Evolutionary conservation across 2,888 invertebrate species (phyloP).

Genomic region (Tanaodytes sp.): DNA sequence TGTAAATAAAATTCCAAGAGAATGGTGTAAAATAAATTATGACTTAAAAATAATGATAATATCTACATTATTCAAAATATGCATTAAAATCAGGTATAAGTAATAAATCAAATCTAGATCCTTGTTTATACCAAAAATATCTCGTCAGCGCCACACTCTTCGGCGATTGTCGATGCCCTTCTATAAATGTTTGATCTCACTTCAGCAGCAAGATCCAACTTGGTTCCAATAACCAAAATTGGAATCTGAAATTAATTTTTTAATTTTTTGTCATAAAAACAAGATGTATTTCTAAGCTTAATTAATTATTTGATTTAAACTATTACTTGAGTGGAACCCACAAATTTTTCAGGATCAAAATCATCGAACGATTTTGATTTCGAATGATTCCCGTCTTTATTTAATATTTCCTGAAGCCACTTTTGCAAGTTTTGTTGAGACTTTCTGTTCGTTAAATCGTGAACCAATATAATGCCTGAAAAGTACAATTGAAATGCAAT

Average conservation of each 20-base stretch:
- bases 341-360: slow-evolving; percentile 89
- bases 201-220: slow-evolving; percentile 88
- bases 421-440: slow-evolving; percentile 93
- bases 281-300: too few species aligned
- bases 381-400: slow-evolving; percentile 77
- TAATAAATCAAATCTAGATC: too few species aligned
- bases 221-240: slow-evolving; percentile 94
- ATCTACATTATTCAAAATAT: too few species aligned
- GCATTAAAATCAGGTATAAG: too few species aligned
- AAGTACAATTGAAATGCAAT: too few species aligned
- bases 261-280: too few species aligned
- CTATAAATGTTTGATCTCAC: slow-evolving; percentile 78
- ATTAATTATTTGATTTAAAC: slow-evolving; percentile 21
- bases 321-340: slow-evolving; percentile 83
- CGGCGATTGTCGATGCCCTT: slow-evolving; percentile 82
- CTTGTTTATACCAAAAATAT: slow-evolving; percentile 84
- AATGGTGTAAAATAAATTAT: too few species aligned
- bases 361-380: slow-evolving; percentile 77
- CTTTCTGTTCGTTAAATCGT: slow-evolving; percentile 96
- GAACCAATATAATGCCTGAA: slow-evolving; percentile 92
- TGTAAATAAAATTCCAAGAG: too few species aligned
- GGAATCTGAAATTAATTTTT: slow-evolving; percentile 84
- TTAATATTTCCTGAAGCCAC: slow-evolving; percentile 93
- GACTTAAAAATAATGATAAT: too few species aligned
- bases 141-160: slow-evolving; percentile 94